These are phyloP conservation scores for Mus musculus DNA, from an alignment of 2,113 vertebrate genomes.

Conservation along the genomic window DNA sequence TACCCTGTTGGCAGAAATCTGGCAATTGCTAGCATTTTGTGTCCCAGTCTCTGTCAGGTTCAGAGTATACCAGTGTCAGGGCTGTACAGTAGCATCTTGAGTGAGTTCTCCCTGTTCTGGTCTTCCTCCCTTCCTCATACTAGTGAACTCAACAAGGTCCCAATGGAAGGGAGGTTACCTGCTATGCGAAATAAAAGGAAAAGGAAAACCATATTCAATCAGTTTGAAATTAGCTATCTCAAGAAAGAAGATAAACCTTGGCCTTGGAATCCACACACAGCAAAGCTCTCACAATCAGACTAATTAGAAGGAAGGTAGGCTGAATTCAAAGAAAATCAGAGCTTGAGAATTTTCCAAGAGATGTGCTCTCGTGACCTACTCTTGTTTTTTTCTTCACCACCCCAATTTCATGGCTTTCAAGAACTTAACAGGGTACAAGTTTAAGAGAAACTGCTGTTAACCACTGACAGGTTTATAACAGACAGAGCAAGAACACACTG, in stretches of 20 bases:
- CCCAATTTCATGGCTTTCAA: neutral
- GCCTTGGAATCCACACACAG: neutral
- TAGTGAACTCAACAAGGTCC: neutral
- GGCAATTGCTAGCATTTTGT: neutral
- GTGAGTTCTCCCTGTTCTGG: fast-evolving
- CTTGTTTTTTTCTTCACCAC: neutral
- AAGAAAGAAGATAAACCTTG: neutral
- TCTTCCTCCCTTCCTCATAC: neutral
- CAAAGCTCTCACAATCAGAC: neutral
- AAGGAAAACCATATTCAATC: neutral
- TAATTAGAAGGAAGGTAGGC: neutral
- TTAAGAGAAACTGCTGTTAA: neutral
- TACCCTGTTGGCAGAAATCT: neutral
- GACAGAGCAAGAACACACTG: fast-evolving
- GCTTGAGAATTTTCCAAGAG: constrained; percentile 8
- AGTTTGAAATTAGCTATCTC: constrained; percentile 20
- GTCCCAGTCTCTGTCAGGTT: neutral
- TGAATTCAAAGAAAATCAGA: constrained; percentile 12
- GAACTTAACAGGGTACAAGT: neutral
- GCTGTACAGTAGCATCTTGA: fast-evolving
- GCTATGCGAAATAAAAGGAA: neutral
- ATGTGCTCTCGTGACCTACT: neutral
- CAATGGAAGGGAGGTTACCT: neutral
- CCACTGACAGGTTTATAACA: neutral
- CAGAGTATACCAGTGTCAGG: too few species aligned